Evolutionary conservation across 1,140 invertebrate species (phyloP).

Genomic region (Drosophila lacertosa): DNA sequence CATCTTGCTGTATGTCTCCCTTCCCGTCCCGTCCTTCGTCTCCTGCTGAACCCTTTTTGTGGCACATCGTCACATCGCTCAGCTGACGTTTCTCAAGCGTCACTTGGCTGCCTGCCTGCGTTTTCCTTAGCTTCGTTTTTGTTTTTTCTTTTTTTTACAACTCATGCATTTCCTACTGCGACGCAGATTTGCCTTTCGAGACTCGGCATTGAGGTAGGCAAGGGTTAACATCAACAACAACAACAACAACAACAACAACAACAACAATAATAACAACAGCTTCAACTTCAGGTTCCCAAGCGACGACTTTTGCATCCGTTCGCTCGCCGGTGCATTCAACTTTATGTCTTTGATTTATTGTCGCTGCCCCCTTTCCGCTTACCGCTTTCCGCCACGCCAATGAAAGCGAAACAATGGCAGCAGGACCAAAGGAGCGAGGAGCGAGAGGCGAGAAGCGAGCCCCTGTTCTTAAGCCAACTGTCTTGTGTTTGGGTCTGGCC

Average conservation of each 20-base stretch:
- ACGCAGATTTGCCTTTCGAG: constrained; percentile 66
- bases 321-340: constrained; percentile 72
- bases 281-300: constrained; percentile 61
- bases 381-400: constrained; percentile 53
- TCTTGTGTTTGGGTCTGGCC: constrained; percentile 29
- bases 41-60: constrained; percentile 55
- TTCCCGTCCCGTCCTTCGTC: too few relatives aligned
- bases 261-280: constrained; percentile 26
- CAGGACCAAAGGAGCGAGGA: constrained; percentile 22
- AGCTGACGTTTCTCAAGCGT: constrained; percentile 71
- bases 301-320: constrained; percentile 77
- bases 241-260: constrained; percentile 13
- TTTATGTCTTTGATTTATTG: constrained; percentile 81
- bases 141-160: constrained; percentile 4
- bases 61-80: constrained; percentile 50
- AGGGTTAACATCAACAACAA: constrained; percentile 60
- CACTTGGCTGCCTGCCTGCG: constrained; percentile 33
- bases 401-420: constrained; percentile 75
- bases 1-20: constrained; percentile 29
- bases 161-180: constrained; percentile 33
- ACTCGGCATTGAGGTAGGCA: constrained; percentile 76
- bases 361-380: constrained; percentile 39
- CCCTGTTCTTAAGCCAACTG: constrained; percentile 47
- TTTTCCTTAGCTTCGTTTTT: constrained; percentile 9
- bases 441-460: constrained; percentile 26